These are phyloP conservation scores for Aphidoletes aphidimyza DNA, from an alignment of 2,888 invertebrate species.

Conservation along the genomic window DNA sequence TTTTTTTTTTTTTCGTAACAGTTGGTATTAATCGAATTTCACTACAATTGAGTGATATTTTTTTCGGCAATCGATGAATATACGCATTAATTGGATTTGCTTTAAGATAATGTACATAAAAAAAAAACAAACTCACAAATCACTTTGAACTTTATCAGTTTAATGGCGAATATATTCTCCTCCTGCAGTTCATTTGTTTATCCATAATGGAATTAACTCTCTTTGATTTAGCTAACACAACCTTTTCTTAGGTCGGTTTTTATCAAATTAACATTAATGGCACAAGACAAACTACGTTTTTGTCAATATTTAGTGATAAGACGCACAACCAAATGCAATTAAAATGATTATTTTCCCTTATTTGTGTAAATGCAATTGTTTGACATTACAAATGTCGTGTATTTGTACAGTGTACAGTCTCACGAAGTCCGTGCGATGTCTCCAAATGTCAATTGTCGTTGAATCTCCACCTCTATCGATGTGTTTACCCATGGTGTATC, in stretches of 20 bases:
- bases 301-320: not conserved
- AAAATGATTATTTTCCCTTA: not conserved
- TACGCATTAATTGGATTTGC: not conserved
- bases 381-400: not conserved
- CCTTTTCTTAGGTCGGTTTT: not conserved
- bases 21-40: not conserved
- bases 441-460: not conserved
- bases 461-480: not conserved
- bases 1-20: not conserved
- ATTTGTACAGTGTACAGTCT: not conserved
- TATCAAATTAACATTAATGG: no score
- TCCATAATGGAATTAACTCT: not conserved
- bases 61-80: not conserved
- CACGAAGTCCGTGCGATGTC: not conserved
- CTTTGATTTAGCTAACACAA: not conserved
- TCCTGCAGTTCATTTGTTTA: not conserved
- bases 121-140: not conserved
- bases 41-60: not conserved
- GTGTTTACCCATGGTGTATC: not conserved
- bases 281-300: no score
- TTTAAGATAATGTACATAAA: not conserved
- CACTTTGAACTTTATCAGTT: conserved; percentile 6
- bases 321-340: not conserved
- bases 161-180: not conserved
- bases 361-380: not conserved